Evolutionary conservation across 2,888 invertebrate genomes (phyloP).

Genomic region (Palloptera scutellata): DNA sequence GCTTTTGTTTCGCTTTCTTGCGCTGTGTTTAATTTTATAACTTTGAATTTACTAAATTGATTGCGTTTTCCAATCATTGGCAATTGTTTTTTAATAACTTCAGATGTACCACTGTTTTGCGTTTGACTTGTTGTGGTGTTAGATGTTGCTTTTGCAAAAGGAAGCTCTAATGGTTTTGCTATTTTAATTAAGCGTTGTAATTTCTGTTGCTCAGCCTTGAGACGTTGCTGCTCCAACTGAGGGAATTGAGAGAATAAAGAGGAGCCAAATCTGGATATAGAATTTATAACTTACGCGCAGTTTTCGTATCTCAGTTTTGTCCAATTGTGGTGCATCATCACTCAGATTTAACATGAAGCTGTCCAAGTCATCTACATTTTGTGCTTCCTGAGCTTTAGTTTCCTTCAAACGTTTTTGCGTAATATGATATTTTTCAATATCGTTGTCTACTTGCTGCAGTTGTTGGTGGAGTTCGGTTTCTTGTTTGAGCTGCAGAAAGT

Average conservation of each 20-base stretch:
- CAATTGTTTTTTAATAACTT: constrained; percentile 46
- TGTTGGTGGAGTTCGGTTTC: constrained; percentile 66
- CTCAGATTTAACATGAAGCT: constrained; percentile 79
- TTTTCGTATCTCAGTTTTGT: constrained; percentile 72
- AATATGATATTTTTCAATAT: constrained; percentile 64
- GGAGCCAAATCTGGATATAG: too few relatives aligned
- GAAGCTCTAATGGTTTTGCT: constrained; percentile 71
- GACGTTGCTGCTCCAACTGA: constrained; percentile 72
- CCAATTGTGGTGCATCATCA: constrained; percentile 67
- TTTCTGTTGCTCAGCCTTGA: constrained; percentile 75
- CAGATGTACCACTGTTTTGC: not conserved
- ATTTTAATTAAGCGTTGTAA: constrained; percentile 78
- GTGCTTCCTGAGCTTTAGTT: constrained; percentile 15
- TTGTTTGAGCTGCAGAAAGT: constrained; percentile 50
- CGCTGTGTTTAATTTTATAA: constrained; percentile 39
- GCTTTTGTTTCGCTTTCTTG: not conserved
- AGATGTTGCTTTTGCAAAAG: constrained; percentile 66
- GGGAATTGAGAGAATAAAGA: not conserved
- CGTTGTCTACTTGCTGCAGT: constrained; percentile 70
- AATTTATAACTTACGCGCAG: constrained; percentile 61
- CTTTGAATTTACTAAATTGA: constrained; percentile 60
- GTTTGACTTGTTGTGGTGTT: constrained; percentile 37
- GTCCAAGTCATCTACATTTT: constrained; percentile 78
- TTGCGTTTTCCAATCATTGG: constrained; percentile 66
- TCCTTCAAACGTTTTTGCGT: constrained; percentile 59